Evolutionary conservation across 2,113 vertebrate species (phyloP), one percentile per base, ranked within the genome.

Genomic region (Nycticebus coucang): DNA sequence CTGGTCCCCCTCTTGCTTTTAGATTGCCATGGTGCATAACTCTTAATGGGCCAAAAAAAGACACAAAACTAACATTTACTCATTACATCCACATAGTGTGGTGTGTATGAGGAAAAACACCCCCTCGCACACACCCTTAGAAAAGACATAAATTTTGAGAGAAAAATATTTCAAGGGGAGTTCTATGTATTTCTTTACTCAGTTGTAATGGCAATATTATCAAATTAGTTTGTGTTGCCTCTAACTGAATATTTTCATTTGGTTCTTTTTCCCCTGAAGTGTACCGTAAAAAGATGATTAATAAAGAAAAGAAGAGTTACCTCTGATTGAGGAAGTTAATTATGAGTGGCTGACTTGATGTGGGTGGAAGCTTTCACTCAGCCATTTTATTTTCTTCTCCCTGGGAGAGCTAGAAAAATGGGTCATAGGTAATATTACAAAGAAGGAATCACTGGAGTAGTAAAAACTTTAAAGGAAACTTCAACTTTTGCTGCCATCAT

Each of bases 1-100:
- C 72, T 91, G 94, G 80, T 97, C 80, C 77, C 64, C 94, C 79
- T 97, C 97, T 97, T 98, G 96, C 98, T 98, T 98, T 97, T 93
- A 77, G 71, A 96, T 97, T 83, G 94, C 97, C 93, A 93, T 88
- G 97, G 94, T 75, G 88, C 94, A 77, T 55, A 97, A 97, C 71
- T 97, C 74, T 72, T 78, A 94, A 91, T 85, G 91, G 87, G 89
- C 60, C 50, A 69, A 93, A 81, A 87, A 87, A 92, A 77, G 88
- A 92, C 37, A 77, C 78, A 97, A 97, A 97, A 68, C 95, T 97
- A 93, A 97, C 69, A 93, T 98, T 98, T 98, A 96, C 96, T 94
- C 71, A 87, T 93, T 87, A 94, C 53, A 95, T 84, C 72, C 81
- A 97, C 64, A 80, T 55, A 24, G 66, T 95, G 72, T 6, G 8